Evolutionary conservation across 2,797 vertebrate species (phyloP), one percentile per base, ranked within the genome.

Genomic region (Nothura maculosa): DNA sequence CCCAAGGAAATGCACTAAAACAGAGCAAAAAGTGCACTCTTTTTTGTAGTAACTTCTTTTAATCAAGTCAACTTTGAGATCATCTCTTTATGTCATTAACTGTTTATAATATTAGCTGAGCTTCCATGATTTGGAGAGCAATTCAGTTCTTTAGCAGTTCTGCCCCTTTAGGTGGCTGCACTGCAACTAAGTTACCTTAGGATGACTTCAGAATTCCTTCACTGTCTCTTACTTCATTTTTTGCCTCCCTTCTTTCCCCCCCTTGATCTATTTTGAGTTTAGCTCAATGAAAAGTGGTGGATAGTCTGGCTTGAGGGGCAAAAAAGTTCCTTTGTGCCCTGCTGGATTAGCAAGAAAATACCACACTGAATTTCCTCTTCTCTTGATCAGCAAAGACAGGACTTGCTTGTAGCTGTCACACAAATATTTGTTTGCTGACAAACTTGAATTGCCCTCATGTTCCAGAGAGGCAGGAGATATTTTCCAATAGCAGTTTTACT

Each of bases 401-500:
- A 67, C 40, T 89, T 30, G 16, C 11, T 87, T 40, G 38, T 60
- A 72, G 47, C 62, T 79, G 22, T 82, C 48, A 58, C 88, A 5
- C 60, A 61, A 76, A 60, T 2, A 12, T 61, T 72, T 76, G 48
- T 54, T 63, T 87, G 69, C 72, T 62, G 58, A 61, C 63, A 63
- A 50, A 55, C 78, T 87, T 2, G 1, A 34, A 57, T 52, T 64
- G 54, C 47, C 79, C 50, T 89, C 3, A 2, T 58, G 90, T 85
- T 64, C 38, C 55, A 45, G 32, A 77, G 57, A 28, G 13, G 6
- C 2, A 28, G 12, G 8, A 2, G 0, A 1, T 1, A 0, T 32
- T 38, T 61, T 87, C 70, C 30, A 48, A 24, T 27, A 45, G 32
- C 45, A 45, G 12, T 21, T 79, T 38, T 77, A 60, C 88, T 9